Evolutionary conservation across 2,113 vertebrate genomes (phyloP).

Genomic region (Callaeas wilsoni): DNA sequence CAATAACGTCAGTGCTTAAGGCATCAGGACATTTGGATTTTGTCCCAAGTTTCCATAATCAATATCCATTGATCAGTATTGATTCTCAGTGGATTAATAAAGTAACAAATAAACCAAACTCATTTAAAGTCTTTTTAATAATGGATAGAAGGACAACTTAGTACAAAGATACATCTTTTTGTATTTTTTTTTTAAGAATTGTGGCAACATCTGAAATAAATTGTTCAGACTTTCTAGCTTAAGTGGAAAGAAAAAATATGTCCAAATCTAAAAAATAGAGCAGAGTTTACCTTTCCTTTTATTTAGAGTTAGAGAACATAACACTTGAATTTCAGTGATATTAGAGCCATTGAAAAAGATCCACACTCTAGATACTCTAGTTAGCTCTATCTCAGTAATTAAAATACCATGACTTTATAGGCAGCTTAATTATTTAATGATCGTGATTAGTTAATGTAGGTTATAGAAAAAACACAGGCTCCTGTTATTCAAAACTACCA

Average conservation of each 20-base stretch:
- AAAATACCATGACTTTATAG: background rate
- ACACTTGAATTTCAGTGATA: background rate
- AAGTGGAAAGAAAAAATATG: background rate
- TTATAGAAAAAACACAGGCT: background rate
- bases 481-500: background rate
- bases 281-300: background rate
- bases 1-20: background rate
- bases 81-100: background rate
- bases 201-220: background rate
- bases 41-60: background rate
- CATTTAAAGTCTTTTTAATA: background rate
- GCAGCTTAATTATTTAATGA: background rate
- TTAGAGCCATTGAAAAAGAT: background rate
- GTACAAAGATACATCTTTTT: background rate
- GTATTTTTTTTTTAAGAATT: background rate
- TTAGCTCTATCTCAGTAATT: background rate
- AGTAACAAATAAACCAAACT: background rate
- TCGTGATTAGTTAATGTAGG: background rate
- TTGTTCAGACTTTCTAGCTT: background rate
- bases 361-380: background rate
- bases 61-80: background rate
- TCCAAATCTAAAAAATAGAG: background rate
- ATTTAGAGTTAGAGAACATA: background rate
- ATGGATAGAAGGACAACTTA: background rate
- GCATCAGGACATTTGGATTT: background rate